Evolutionary conservation across 2,113 vertebrate species (phyloP).

Genomic region (Chaetorhynchus papuensis): DNA sequence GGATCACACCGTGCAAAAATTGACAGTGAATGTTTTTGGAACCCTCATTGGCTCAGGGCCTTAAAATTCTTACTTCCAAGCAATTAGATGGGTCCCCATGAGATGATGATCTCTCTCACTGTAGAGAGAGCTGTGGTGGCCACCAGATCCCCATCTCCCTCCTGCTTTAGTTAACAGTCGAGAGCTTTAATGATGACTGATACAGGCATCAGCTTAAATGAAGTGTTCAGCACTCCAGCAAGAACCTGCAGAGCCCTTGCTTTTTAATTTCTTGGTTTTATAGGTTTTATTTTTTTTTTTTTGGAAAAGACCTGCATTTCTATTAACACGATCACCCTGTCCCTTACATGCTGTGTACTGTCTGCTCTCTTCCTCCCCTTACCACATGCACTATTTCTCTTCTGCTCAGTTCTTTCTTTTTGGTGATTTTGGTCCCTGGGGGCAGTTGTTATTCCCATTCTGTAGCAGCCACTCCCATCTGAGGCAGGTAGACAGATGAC

Average conservation of each 20-base stretch:
- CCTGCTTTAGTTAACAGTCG: accelerated
- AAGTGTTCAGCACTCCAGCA: neutral
- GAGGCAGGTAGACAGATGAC: neutral
- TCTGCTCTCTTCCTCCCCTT: neutral
- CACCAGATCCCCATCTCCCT: neutral
- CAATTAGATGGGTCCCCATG: neutral
- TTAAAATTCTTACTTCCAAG: neutral
- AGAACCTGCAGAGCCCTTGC: neutral
- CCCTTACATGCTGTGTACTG: neutral
- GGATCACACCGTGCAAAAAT: neutral
- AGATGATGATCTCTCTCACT: neutral
- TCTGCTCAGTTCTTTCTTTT: neutral
- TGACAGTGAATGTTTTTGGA: neutral
- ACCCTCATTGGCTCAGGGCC: neutral
- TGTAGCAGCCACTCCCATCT: neutral
- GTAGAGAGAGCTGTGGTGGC: neutral
- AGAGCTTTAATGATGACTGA: neutral
- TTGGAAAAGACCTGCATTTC: neutral
- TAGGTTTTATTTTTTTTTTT: neutral
- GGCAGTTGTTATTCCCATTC: neutral
- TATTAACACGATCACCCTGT: neutral
- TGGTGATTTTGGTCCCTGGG: neutral
- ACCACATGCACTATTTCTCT: accelerated
- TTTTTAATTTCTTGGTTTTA: neutral
- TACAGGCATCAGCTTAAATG: neutral